Conservation (phyloP, 2,113 vertebrate species). For the Pachycephala philippinensis region DNA sequence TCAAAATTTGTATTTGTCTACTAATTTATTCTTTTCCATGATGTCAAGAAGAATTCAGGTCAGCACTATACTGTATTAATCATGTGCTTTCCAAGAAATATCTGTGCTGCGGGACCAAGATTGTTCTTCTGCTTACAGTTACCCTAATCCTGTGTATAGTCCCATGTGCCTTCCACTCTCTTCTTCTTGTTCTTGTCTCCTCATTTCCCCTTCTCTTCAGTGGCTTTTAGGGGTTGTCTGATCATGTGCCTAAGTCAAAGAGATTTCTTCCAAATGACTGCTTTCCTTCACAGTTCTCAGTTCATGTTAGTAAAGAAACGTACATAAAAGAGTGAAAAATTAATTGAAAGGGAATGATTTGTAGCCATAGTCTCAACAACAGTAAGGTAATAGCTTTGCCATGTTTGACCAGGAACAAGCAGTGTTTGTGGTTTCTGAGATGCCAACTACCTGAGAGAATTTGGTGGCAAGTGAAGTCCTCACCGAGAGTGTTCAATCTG, state of each 20-base stretch:
- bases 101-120: background rate
- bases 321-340: background rate
- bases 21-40: background rate
- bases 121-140: background rate
- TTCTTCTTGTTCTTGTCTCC: background rate
- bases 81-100: background rate
- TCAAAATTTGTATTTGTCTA: background rate
- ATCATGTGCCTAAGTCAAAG: background rate
- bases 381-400: background rate
- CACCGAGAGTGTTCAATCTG: background rate
- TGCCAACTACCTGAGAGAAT: background rate
- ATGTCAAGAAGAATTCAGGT: background rate
- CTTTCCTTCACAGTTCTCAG: background rate
- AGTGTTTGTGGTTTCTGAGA: background rate
- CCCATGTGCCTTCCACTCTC: background rate
- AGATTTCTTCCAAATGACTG: background rate
- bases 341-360: background rate
- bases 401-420: background rate
- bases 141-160: background rate
- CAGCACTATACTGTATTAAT: background rate
- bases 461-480: background rate
- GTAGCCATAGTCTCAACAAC: background rate
- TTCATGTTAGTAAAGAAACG: background rate
- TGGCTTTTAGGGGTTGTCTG: background rate
- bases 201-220: background rate